phyloP scores from a whole-genome alignment of 2,888 invertebrate species.

The Cantharis flavilabris region DNA sequence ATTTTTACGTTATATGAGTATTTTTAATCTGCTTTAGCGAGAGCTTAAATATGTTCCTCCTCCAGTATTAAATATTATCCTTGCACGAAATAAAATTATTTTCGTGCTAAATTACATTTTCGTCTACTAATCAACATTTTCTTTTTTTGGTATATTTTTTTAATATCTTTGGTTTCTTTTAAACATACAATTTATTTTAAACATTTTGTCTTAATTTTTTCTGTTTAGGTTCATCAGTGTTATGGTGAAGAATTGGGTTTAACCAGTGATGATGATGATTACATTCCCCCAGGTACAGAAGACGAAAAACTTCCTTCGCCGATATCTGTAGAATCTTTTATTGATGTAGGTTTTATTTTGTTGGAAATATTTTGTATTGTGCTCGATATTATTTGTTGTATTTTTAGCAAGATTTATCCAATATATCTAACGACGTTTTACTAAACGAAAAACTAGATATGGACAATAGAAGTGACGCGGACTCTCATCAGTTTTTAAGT shows the following conservation, averaged over 20 bases:
- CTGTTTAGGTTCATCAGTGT: slow-evolving; percentile 77
- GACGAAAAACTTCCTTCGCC: slow-evolving; percentile 58
- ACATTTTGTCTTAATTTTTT: slow-evolving; percentile 6
- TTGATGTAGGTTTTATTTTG: slow-evolving; percentile 38
- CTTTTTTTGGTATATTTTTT: neutral
- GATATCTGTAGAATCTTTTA: slow-evolving; percentile 58
- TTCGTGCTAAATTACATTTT: neutral
- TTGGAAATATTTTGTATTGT: neutral
- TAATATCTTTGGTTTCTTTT: neutral
- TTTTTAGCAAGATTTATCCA: neutral
- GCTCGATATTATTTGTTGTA: neutral
- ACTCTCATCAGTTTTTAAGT: slow-evolving; percentile 3
- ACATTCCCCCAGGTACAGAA: slow-evolving; percentile 66
- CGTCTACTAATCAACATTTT: neutral
- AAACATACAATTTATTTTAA: neutral
- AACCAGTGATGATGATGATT: slow-evolving; percentile 91
- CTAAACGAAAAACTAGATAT: slow-evolving; percentile 8
- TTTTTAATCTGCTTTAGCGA: neutral
- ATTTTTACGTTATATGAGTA: neutral
- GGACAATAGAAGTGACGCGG: slow-evolving; percentile 24
- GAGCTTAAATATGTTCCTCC: neutral
- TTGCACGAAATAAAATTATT: neutral
- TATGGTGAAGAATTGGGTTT: slow-evolving; percentile 94
- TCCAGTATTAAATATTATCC: neutral
- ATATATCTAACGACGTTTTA: slow-evolving; percentile 1